Base-by-base conservation (phyloP, 2,797 vertebrate species). In the Salmo trutta region DNA sequence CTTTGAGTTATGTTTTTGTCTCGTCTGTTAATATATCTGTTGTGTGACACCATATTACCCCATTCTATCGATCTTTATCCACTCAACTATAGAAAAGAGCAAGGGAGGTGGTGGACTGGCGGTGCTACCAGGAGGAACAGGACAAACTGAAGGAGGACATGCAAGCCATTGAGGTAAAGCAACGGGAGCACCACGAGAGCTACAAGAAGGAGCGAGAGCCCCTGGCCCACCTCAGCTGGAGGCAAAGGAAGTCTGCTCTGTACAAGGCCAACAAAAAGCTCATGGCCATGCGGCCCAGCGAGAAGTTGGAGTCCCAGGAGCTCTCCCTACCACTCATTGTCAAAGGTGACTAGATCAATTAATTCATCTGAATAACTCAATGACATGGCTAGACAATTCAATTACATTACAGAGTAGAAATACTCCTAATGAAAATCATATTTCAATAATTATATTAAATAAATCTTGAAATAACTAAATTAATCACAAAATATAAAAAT, bases 91-190 rank as follows among this genome's bases (percentile, higher is more conserved):
- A 97, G 96, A 91, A 96, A 91, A 94, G 95, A 75, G 98, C 98
- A 0, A 94, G 90, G 65, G 96, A 99, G 91, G 97, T 96, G 86
- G 84, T 97, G 84, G 90, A 95, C n/a, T 99, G 97, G 97, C 93
- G 98, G 74, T 88, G 17, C 3, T 92, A 93, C 0, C 75, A 85
- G 73, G 94, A 95, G 78, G 93, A 96, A 77, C 93, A 95, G 83
- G 92, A 94, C 82, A 96, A 85, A 88, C 82, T 92, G 74, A 86
- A 93, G 84, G 91, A 92, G 77, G 95, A 97, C 16, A 21, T 90
- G 80, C 92, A 91, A 77, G 86, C 81, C 74, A 95, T 98, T 69
- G 90, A 95, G 88, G 87, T 85, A 75, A 96, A 96, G 68, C 95
- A 96, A 86, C 91, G 91, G 68, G 88, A 93, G 0, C 96, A 99